phyloP scores from a whole-genome alignment of 2,888 invertebrate species.

The Bellardia pandia region DNA sequence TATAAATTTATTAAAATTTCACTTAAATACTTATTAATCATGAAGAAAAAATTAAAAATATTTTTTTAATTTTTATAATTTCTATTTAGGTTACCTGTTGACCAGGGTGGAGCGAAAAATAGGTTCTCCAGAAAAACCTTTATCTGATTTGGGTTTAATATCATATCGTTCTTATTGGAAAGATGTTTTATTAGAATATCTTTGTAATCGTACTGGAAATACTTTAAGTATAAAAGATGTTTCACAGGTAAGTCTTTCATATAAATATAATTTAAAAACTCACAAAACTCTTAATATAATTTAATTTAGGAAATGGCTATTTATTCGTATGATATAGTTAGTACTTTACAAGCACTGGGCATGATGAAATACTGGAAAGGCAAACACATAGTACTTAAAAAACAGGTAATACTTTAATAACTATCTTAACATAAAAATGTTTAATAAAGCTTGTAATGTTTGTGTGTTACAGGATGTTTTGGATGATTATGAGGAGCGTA shows the following conservation, averaged over 20 bases:
- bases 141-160: slow-evolving; percentile 98
- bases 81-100: slow-evolving; percentile 93
- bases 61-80: no score
- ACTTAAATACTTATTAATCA: no score
- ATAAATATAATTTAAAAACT: neutral
- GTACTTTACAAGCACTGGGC: slow-evolving; percentile 97
- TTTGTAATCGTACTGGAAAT: slow-evolving; percentile 94
- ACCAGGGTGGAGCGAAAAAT: slow-evolving; percentile 98
- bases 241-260: slow-evolving; percentile 83
- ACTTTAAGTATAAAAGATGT: slow-evolving; percentile 96
- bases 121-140: slow-evolving; percentile 99
- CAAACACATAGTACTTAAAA: slow-evolving; percentile 97
- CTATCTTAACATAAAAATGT: neutral
- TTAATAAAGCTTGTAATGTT: neutral
- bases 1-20: no score
- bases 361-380: slow-evolving; percentile 99
- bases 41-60: no score
- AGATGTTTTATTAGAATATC: slow-evolving; percentile 95
- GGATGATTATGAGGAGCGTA: slow-evolving; percentile 95
- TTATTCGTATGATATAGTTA: slow-evolving; percentile 98
- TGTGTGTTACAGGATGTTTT: slow-evolving; percentile 90
- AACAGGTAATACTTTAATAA: slow-evolving; percentile 87
- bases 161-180: slow-evolving; percentile 99
- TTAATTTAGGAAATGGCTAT: slow-evolving; percentile 93
- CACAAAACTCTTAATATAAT: neutral